A percentile compares a stretch with the other conserved stretches of the same genome.
Conservation (phyloP, 2,888 invertebrate genomes). For the Brenthis ino region DNA sequence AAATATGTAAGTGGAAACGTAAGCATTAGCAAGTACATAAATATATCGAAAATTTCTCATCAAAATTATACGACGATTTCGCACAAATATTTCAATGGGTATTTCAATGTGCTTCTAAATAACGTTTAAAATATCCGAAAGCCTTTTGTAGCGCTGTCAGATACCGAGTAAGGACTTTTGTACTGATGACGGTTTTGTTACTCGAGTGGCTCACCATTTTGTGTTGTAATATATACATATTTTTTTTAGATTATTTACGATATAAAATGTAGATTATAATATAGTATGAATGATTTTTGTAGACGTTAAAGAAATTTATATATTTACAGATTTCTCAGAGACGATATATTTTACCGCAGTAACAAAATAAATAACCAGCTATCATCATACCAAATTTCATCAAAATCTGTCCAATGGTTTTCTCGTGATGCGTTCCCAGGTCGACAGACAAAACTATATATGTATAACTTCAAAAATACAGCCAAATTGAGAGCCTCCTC, state of each 20-base stretch:
- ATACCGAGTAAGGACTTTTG: constrained; percentile 6
- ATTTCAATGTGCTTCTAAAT: constrained; percentile 9
- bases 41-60: not conserved
- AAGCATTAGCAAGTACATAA: too few species aligned
- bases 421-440: too few species aligned
- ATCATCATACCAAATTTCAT: too few species aligned
- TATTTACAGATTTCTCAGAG: too few species aligned
- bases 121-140: constrained; percentile 12
- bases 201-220: constrained; percentile 1
- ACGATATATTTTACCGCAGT: too few species aligned
- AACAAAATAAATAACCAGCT: too few species aligned
- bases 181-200: constrained; percentile 16
- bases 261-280: not conserved
- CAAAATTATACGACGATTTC: not conserved
- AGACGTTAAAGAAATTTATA: too few species aligned
- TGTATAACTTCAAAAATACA: too few species aligned
- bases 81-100: not conserved
- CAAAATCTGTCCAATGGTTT: too few species aligned
- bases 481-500: too few species aligned
- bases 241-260: constrained; percentile 6
- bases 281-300: not conserved
- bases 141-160: constrained; percentile 4
- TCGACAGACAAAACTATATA: too few species aligned
- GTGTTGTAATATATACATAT: constrained; percentile 7
- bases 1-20: too few species aligned